A percentile compares a stretch with the other conserved stretches of the same genome.
Evolutionary conservation across 1,140 invertebrate species (phyloP).

Genomic region (Mycetomoellerius zeteki): DNA sequence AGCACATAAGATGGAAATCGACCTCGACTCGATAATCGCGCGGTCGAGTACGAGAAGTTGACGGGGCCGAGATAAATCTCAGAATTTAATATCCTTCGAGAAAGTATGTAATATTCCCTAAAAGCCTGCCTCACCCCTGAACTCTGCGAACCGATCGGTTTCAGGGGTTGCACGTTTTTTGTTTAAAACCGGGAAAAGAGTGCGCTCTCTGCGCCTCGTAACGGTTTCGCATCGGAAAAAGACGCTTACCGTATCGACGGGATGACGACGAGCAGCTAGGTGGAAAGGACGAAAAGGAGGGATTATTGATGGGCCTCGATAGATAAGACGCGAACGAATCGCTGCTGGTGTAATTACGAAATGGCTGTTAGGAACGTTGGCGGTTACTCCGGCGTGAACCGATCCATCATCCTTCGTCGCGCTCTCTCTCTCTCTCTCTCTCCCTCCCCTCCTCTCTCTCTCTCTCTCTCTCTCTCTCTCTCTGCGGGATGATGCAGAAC

Average conservation of each 20-base stretch:
- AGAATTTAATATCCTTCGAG: slow-evolving; percentile 85
- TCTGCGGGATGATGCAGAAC: slow-evolving; percentile 66
- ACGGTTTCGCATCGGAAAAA: slow-evolving; percentile 44
- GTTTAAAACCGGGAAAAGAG: slow-evolving; percentile 62
- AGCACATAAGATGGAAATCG: slow-evolving; percentile 50
- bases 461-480: slow-evolving; percentile 66
- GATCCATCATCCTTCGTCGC: slow-evolving; percentile 83
- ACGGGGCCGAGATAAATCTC: slow-evolving; percentile 81
- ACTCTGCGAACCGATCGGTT: background rate
- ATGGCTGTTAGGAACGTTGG: slow-evolving; percentile 80
- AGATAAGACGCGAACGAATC: slow-evolving; percentile 84
- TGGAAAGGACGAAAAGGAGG: slow-evolving; percentile 74
- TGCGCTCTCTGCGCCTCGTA: background rate
- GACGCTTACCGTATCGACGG: slow-evolving; percentile 40
- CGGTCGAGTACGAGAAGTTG: slow-evolving; percentile 68
- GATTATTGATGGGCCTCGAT: slow-evolving; percentile 85
- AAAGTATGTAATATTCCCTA: slow-evolving; percentile 83
- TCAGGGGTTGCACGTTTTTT: slow-evolving; percentile 60
- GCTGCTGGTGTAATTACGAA: slow-evolving; percentile 86
- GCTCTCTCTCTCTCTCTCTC: slow-evolving; percentile 40
- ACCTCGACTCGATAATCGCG: slow-evolving; percentile 69
- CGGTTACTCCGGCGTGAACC: slow-evolving; percentile 78
- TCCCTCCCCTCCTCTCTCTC: slow-evolving; percentile 43
- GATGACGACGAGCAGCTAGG: slow-evolving; percentile 32
- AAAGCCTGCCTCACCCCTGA: slow-evolving; percentile 72